Evolutionary conservation across 2,797 vertebrate species (phyloP).

Genomic region (Rhabdophis nuchalis): DNA sequence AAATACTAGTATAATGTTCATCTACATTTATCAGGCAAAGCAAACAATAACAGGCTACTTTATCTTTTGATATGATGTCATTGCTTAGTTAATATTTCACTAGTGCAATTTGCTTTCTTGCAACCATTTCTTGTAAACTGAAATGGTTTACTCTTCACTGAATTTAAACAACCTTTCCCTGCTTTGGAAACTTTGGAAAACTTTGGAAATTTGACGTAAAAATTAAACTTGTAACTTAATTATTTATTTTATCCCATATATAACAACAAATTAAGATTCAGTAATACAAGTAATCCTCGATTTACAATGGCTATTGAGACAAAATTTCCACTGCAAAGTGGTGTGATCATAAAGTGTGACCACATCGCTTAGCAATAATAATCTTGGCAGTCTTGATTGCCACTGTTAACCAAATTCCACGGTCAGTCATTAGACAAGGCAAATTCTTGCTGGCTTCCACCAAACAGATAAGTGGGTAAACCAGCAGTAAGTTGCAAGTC

Average conservation of each 20-base stretch:
- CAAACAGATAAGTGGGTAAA: not conserved
- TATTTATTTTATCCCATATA: not conserved
- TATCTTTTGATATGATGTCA: not conserved
- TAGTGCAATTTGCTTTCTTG: not conserved
- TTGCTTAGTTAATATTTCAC: conserved; percentile 10
- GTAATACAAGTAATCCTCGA: not conserved
- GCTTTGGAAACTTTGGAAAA: not conserved
- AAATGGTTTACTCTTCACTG: not conserved
- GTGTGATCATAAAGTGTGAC: not conserved
- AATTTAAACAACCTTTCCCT: not conserved
- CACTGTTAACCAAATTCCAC: not conserved
- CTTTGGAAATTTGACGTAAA: not conserved
- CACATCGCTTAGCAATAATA: not conserved
- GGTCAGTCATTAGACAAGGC: not conserved
- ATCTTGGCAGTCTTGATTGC: not conserved
- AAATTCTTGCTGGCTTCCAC: not conserved
- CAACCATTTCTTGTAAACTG: not conserved
- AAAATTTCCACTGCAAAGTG: not conserved
- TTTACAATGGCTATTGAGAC: not conserved
- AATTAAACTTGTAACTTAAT: not conserved
- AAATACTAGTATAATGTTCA: not conserved
- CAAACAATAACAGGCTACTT: not conserved
- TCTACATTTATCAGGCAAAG: not conserved
- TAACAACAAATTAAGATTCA: not conserved
- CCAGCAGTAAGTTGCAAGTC: not conserved